Percentiles rank a stretch among this genome's conserved stretches.
Evolutionary conservation across 2,888 invertebrate genomes (phyloP).

Genomic region (Rotaria magnacalcarata): DNA sequence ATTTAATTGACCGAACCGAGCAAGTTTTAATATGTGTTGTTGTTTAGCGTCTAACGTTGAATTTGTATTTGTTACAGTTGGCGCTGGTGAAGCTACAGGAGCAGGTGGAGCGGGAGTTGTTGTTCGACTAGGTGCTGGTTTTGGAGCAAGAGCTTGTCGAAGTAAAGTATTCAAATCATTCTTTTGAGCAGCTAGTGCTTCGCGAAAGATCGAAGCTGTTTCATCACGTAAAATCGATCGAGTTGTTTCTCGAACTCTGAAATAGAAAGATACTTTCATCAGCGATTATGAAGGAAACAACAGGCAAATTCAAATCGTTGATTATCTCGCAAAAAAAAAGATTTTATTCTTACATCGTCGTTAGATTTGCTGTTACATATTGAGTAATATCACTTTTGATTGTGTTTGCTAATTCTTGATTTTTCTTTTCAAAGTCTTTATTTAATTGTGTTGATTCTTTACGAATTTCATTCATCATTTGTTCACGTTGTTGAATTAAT

Average conservation of each 20-base stretch:
- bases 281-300: too few species aligned
- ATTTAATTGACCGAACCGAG: constrained; percentile 72
- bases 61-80: constrained; percentile 53
- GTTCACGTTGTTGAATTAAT: constrained; percentile 24
- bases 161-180: neutral
- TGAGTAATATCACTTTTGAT: neutral
- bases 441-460: constrained; percentile 22
- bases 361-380: constrained; percentile 42
- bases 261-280: too few species aligned
- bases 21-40: constrained; percentile 60
- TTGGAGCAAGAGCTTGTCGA: neutral
- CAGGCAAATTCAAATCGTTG: too few species aligned
- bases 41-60: constrained; percentile 51
- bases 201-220: neutral
- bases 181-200: neutral
- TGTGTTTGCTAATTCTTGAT: neutral
- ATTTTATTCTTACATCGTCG: constrained; percentile 25
- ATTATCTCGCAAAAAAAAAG: too few species aligned
- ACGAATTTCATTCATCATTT: neutral
- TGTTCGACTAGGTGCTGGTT: neutral
- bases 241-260: neutral
- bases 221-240: neutral
- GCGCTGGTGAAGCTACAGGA: neutral
- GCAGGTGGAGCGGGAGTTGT: neutral
- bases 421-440: constrained; percentile 23